Evolutionary conservation across 1,140 invertebrate species (phyloP).

Genomic region (Bombus breviceps): DNA sequence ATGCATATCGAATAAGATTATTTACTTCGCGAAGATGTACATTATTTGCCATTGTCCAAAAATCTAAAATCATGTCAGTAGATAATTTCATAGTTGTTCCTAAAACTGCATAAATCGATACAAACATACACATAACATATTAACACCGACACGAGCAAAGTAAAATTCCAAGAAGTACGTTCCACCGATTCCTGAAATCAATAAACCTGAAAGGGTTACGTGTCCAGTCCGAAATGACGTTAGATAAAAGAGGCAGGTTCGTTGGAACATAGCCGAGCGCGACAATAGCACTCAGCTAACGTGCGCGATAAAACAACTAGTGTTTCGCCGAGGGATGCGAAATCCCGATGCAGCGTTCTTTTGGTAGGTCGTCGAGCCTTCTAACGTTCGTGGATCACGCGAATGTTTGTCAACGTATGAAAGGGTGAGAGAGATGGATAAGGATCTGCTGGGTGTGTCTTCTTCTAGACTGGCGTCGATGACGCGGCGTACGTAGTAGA

Average conservation of each 20-base stretch:
- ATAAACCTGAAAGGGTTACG: background rate
- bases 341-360: background rate
- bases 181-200: background rate
- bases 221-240: background rate
- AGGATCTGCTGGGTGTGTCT: background rate
- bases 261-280: background rate
- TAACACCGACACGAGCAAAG: background rate
- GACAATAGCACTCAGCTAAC: background rate
- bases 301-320: background rate
- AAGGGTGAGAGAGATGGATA: background rate
- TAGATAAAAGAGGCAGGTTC: background rate
- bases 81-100: background rate
- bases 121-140: background rate
- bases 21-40: too few species aligned
- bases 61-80: too few species aligned
- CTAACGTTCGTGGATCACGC: background rate
- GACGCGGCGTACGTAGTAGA: background rate
- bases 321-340: background rate
- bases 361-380: too few species aligned
- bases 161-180: background rate
- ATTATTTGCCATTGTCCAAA: too few species aligned
- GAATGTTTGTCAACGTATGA: constrained; percentile 12
- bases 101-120: background rate
- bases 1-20: background rate
- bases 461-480: constrained; percentile 36